Percentiles rank a stretch among this genome's conserved stretches.
These are phyloP conservation scores for Musca domestica DNA, from an alignment of 1,140 invertebrate species.

Conservation along the genomic window DNA sequence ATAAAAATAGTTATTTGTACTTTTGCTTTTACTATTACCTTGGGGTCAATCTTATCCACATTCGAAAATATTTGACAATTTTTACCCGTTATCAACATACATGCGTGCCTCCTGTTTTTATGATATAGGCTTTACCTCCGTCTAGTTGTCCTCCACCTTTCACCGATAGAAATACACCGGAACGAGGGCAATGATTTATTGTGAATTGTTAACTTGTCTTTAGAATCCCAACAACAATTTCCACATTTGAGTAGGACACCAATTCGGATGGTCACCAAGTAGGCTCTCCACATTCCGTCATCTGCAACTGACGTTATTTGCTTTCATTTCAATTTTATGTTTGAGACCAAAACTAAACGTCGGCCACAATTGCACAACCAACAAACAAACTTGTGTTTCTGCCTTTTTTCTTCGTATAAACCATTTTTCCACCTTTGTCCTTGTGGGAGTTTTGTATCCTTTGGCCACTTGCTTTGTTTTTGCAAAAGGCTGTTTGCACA, in stretches of 20 bases:
- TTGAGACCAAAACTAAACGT: not conserved
- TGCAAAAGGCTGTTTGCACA: constrained; percentile 3
- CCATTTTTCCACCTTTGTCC: not conserved
- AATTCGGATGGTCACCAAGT: no score
- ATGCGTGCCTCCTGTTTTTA: no score
- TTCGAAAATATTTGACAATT: no score
- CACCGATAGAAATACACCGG: not conserved
- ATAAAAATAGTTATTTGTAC: no score
- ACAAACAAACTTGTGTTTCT: no score
- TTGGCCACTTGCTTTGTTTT: not conserved
- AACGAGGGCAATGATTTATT: constrained; percentile 15
- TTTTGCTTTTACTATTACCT: no score
- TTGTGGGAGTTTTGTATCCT: not conserved
- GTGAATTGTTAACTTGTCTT: not conserved
- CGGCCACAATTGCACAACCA: not conserved
- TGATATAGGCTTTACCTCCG: no score
- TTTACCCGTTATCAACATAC: no score
- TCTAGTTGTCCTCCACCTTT: no score
- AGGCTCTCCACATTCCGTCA: not conserved
- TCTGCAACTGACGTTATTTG: constrained; percentile 18
- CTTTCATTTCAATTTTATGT: constrained; percentile 13
- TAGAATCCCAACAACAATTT: not conserved
- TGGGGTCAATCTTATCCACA: no score
- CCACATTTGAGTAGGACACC: not conserved
- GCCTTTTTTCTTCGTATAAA: no score